These are phyloP conservation scores for Arenicola marina DNA, from an alignment of 2,888 invertebrate genomes.

Conservation along the genomic window DNA sequence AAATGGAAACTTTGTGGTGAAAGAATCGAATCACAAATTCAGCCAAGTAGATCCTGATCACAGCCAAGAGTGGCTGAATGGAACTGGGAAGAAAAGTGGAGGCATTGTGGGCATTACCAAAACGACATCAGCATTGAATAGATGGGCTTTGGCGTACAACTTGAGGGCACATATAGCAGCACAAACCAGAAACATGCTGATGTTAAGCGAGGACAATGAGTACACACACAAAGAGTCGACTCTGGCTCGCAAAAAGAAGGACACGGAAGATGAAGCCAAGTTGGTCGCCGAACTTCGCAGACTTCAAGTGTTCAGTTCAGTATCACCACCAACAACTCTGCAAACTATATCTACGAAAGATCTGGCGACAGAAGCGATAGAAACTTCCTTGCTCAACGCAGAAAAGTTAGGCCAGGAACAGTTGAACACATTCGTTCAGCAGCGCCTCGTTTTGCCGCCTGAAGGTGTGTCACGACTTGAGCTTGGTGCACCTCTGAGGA, in stretches of 20 bases:
- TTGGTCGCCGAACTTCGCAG: not conserved
- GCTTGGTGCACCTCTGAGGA: not conserved
- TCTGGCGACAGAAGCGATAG: not conserved
- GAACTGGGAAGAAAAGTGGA: conserved; percentile 18
- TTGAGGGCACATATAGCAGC: conserved; percentile 5
- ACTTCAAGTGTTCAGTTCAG: not conserved
- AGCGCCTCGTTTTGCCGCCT: not conserved
- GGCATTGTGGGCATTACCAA: conserved; percentile 15
- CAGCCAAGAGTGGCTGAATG: conserved; percentile 20
- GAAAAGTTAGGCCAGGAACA: not conserved
- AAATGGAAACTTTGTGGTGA: conserved; percentile 23
- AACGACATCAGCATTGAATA: conserved; percentile 1
- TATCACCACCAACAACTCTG: not conserved
- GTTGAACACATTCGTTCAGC: not conserved
- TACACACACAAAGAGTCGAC: conserved; percentile 3
- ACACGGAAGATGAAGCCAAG: not conserved
- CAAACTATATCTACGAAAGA: conserved; percentile 4
- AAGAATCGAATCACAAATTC: conserved; percentile 12
- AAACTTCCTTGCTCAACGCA: conserved; percentile 1
- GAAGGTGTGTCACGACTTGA: not conserved
- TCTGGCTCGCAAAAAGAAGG: not conserved
- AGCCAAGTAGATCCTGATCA: conserved; percentile 21
- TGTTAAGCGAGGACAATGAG: not conserved
- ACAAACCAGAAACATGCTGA: conserved; percentile 4
- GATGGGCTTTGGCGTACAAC: conserved; percentile 10